phyloP scores from a whole-genome alignment of 1,140 invertebrate genomes.

The Bombus sibiricus region DNA sequence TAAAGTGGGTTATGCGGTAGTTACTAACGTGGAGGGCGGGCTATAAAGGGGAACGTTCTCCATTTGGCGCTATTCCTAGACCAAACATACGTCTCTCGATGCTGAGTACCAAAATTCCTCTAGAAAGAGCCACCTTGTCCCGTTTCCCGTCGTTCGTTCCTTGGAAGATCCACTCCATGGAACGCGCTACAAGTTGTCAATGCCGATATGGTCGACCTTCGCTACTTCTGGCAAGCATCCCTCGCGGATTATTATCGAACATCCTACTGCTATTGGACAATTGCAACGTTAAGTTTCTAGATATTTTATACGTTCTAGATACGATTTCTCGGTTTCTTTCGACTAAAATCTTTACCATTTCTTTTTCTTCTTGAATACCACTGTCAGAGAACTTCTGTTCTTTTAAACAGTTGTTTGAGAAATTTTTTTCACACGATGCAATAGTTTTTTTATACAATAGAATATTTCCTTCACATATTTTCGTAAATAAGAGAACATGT shows the following conservation, averaged over 20 bases:
- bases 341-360: neutral
- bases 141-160: neutral
- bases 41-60: conserved; percentile 20
- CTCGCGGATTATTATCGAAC: neutral
- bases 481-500: too few species aligned
- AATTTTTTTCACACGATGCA: neutral
- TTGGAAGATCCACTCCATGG: neutral
- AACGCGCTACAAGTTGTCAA: conserved; percentile 1
- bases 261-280: too few species aligned
- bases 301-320: neutral
- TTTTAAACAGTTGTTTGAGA: neutral
- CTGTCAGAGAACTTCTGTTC: neutral
- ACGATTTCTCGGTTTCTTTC: neutral
- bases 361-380: neutral
- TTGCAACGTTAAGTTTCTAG: neutral
- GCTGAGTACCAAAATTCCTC: neutral
- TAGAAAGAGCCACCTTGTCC: neutral
- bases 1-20: conserved; percentile 30
- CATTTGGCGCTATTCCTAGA: neutral
- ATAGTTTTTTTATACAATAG: too few species aligned
- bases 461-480: too few species aligned
- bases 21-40: conserved; percentile 8
- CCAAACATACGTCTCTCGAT: neutral
- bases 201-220: neutral
- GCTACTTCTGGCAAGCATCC: neutral